Conservation (phyloP, 1,140 invertebrate genomes). For the Globodera ellingtonae region DNA sequence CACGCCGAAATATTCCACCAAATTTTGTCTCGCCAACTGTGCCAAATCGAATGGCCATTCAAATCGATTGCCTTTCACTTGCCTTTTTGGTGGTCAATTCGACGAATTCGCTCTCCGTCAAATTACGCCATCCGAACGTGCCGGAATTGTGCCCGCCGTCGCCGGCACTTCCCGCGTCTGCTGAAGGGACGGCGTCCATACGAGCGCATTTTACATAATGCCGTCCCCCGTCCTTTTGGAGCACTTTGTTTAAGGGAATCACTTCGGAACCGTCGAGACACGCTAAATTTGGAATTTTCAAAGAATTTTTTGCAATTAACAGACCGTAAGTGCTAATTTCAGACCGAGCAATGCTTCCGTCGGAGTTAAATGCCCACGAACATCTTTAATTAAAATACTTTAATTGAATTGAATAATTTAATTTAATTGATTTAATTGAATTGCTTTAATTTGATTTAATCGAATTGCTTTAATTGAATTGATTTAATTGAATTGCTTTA, state of each 20-base stretch:
- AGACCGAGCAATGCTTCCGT: constrained; percentile 30
- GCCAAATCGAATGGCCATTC: constrained; percentile 10
- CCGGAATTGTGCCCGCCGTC: constrained; percentile 13
- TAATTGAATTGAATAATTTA: too few species aligned
- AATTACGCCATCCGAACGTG: constrained; percentile 22
- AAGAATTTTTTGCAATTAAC: neutral
- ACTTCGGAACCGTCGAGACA: constrained; percentile 34
- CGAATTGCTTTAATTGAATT: too few species aligned
- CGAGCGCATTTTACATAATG: constrained; percentile 37
- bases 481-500: too few species aligned
- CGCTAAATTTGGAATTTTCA: constrained; percentile 28
- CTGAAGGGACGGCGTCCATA: neutral
- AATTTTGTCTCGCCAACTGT: constrained; percentile 32
- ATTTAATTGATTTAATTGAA: too few species aligned
- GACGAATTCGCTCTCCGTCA: constrained; percentile 35
- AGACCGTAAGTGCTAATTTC: constrained; percentile 34
- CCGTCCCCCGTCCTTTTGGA: constrained; percentile 32
- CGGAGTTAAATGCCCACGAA: constrained; percentile 32
- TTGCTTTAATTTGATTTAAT: too few species aligned
- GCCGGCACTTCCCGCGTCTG: neutral
- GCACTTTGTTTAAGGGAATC: constrained; percentile 40
- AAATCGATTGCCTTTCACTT: neutral
- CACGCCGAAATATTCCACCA: constrained; percentile 37
- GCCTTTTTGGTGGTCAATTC: constrained; percentile 40
- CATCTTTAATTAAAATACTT: neutral